Evolutionary conservation across 2,797 vertebrate species (phyloP), one percentile per base, ranked within the genome.

Genomic region (Squalus acanthias): DNA sequence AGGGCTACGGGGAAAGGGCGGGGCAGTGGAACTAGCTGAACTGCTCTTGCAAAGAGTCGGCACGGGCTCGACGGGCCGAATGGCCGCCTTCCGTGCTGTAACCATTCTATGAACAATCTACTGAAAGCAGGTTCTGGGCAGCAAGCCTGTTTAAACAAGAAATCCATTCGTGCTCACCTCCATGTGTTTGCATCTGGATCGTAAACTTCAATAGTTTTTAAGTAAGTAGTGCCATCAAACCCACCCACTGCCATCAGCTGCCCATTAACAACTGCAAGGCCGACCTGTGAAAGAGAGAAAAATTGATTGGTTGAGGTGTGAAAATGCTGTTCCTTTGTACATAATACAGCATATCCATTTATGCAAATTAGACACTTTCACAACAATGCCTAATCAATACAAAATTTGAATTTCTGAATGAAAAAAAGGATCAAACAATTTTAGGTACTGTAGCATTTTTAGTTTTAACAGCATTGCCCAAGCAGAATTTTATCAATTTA

Each of bases 131-230:
- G 57, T 13, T 65, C 15, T 20, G 29, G 3, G 53, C 39, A 69
- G 29, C 29, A 82, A 69, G 20, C 57, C 60, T 87, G 3, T 88
- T 95, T 67, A 24, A 63, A 69, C 50, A 72, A 79, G 39, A 67
- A 67, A n/a, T 96, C 70, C 69, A 17, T 33, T 50, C 26, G 53
- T 60, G 96, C 95, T 98, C 98, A 99, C 99, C 99, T 99, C 99
- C 99, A 99, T 0, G 99, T 99, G 97, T 99, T 99, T 96, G 99
- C 99, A 96, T 99, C 99, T 8, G 99, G 99, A 97, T 99, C 99
- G 95, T 99, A 99, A 70, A 99, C 99, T 97, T 99, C 99, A 97
- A 99, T 99, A 39, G 99, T 99, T 98, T 99, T 99, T 97, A 99
- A 98, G 97, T 99, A 99, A 0, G 99, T 99, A 12, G 99, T 99